phyloP scores from a whole-genome alignment of 2,113 vertebrate species.

The Poecilia latipinna region DNA sequence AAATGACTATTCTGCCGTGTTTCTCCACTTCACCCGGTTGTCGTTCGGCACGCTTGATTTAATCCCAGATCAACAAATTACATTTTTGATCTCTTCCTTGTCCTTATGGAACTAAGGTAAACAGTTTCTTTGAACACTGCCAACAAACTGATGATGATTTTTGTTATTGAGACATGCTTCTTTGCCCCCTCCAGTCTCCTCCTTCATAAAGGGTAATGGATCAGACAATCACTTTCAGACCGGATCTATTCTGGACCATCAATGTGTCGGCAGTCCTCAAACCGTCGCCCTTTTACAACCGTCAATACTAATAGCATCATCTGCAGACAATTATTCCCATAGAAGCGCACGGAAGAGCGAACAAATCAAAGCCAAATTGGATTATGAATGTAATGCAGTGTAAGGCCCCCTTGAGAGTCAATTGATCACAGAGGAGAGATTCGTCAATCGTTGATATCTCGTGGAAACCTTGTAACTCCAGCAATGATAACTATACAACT shows the following conservation, averaged over 20 bases:
- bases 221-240: conserved; percentile 76
- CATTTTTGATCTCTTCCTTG: conserved; percentile 23
- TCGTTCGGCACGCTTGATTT: conserved; percentile 5
- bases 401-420: conserved; percentile 76
- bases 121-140: conserved; percentile 40
- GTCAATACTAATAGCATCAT: conserved; percentile 84
- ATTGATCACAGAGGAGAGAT: conserved; percentile 78
- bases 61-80: conserved; percentile 34
- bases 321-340: conserved; percentile 82
- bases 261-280: conserved; percentile 80
- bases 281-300: conserved; percentile 77
- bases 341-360: conserved; percentile 77
- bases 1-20: too few species aligned
- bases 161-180: conserved; percentile 48
- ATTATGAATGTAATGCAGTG: conserved; percentile 82
- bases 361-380: conserved; percentile 83
- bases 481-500: conserved; percentile 49
- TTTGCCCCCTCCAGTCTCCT: conserved; percentile 53
- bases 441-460: conserved; percentile 73
- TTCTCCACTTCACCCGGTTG: neutral
- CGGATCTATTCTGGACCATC: conserved; percentile 76
- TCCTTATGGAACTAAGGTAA: conserved; percentile 31
- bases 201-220: conserved; percentile 79
- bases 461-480: conserved; percentile 60
- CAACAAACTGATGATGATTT: conserved; percentile 55